Base-by-base conservation (phyloP, 2,888 invertebrate genomes). In the Lordiphosa andalusiaca region DNA sequence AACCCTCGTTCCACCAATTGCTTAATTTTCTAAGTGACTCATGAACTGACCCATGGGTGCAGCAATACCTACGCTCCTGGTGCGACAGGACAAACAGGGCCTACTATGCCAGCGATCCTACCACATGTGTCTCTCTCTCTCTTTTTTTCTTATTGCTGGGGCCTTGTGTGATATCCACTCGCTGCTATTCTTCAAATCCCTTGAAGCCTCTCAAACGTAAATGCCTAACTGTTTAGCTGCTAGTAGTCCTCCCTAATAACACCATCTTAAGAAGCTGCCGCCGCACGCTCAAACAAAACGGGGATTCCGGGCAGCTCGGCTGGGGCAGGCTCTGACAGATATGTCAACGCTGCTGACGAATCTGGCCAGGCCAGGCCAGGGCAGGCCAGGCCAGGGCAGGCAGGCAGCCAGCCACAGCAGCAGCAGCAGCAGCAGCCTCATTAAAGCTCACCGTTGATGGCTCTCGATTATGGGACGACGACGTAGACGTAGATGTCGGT, bases 401-500 rank as follows among this genome's bases (percentile, higher is more conserved):
- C 38, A 21, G 30, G 10, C 48, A 25, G 38, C 13, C 38, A 19
- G 36, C n/a, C n/a, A 21, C 36, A 21, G 48, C 19, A 3, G 4
- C 19, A 25, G 25, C 25, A 6, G 37, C 48, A 49, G 48, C 36
- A 21, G 10, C 47, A 37, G 58, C 47, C 54, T 58, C 58, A 58
- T 58, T 48, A 58, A 37, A 30, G 58, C 54, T n/a, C 47, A 36
- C 52, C 35, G 53, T 53, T 61, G 66, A 62, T 69, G 66, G 42
- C 46, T 48, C 50, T 48, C 52, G 48, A 65, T 65, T 68, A 46
- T 51, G 69, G 60, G 69, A 41, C 23, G 59, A 66, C 49, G 55
- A 50, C 40, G 49, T 39, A 19, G 41, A 42, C 6, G 21, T 3
- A 35, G 58, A 51, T 59, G 59, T 41, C 59, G 47, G 19, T 46